Evolutionary conservation across 2,888 invertebrate species (phyloP).

Genomic region (Aplocera efformata): DNA sequence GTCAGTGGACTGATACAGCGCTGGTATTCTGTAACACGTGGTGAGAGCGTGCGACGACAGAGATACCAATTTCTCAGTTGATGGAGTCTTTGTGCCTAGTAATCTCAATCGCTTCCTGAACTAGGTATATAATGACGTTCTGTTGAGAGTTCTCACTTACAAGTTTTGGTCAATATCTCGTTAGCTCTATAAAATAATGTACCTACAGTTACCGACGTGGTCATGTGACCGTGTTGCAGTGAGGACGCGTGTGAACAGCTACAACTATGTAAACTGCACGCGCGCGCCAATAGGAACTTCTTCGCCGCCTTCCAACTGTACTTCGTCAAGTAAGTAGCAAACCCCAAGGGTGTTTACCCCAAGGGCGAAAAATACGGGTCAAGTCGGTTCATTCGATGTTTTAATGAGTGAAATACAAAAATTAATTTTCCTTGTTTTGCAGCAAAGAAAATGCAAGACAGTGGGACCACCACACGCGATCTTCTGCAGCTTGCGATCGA

Average conservation of each 20-base stretch:
- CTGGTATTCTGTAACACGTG: too few species aligned
- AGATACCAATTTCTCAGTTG: too few species aligned
- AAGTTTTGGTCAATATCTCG: too few species aligned
- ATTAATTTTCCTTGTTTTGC: slow-evolving; percentile 22
- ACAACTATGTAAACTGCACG: slow-evolving; percentile 63
- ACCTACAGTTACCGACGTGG: too few species aligned
- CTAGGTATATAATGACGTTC: too few species aligned
- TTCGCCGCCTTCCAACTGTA: slow-evolving; percentile 65
- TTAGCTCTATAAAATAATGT: neutral
- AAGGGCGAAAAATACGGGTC: too few species aligned
- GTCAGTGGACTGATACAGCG: too few species aligned
- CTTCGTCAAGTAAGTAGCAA: slow-evolving; percentile 70
- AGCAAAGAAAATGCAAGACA: slow-evolving; percentile 68
- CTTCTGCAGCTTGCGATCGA: slow-evolving; percentile 49
- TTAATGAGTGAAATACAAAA: too few species aligned
- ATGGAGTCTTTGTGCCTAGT: too few species aligned
- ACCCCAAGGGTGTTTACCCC: neutral
- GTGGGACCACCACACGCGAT: slow-evolving; percentile 64
- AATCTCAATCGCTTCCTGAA: too few species aligned
- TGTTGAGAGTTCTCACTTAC: neutral
- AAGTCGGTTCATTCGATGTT: too few species aligned
- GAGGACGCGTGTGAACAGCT: slow-evolving; percentile 65
- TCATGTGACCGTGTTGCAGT: slow-evolving; percentile 25
- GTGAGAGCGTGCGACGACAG: too few species aligned
- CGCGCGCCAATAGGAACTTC: slow-evolving; percentile 52